Base-by-base conservation (phyloP, 2,113 vertebrate genomes). In the Petaurus breviceps region DNA sequence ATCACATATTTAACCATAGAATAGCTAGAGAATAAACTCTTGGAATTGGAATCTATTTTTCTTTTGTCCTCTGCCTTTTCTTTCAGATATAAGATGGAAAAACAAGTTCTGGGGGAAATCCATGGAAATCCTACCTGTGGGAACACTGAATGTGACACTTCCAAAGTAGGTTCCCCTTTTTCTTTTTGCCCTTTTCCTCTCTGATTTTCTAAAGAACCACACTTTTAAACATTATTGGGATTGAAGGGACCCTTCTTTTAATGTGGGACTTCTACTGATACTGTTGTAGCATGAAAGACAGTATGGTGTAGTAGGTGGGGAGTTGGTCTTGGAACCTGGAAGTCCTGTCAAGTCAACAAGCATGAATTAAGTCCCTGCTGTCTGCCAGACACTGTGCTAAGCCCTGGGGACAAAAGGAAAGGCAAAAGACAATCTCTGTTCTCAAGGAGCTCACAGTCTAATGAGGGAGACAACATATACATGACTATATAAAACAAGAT, bases 71-170 rank as follows among this genome's bases (percentile, higher is more conserved):
- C 96, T 92, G 24, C 46, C 91, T 92, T 98, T 92, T 52, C n/a
- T 93, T 98, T 97, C 97, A 99, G 99, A 99, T 98, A 99, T 99
- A 97, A 99, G 99, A 98, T 99, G 99, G 99, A 99, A 99, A 99
- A 99, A 99, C 98, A 99, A 99, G 98, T 99, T 99, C 98, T 99
- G 99, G 99, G 99, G 99, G 0, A 99, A 99, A 98, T 99, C 99
- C 0, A 99, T 99, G 99, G 99, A 99, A 98, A 99, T 99, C 98
- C 99, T 99, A 89, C 99, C 99, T 31, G 98, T 99, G 50, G 99
- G 99, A 97, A 99, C 99, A 9, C 98, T 99, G 97, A 99, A 99
- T 97, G 99, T 99, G 95, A 99, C 98, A 97, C 99, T 99, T 98
- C 99, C 99, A 96, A 99, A 99, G 99, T 99, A 99, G 98, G 98